Conservation (phyloP, 2,797 vertebrate species). For the Mormyrus proboscirostris region DNA sequence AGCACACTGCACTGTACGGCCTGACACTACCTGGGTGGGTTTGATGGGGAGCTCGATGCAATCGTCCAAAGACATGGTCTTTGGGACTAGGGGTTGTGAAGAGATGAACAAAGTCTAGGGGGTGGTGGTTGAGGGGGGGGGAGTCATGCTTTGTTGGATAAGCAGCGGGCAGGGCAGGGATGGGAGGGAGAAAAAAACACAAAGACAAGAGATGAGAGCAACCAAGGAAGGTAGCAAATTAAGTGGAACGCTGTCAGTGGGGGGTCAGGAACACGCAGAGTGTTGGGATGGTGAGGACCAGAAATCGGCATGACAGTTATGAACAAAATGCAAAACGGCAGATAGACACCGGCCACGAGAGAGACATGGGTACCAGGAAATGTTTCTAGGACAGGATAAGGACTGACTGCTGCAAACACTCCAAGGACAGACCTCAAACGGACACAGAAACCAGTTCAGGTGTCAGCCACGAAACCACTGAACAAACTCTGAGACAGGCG, state of each 20-base stretch:
- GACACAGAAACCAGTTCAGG: slow-evolving; percentile 34
- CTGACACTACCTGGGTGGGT: not conserved
- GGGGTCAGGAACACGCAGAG: not conserved
- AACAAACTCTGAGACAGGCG: slow-evolving; percentile 30
- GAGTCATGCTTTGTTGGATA: not conserved
- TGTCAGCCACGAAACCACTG: slow-evolving; percentile 26
- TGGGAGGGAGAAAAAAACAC: not conserved
- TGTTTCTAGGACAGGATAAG: not conserved
- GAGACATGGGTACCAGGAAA: not conserved
- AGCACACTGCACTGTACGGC: not conserved
- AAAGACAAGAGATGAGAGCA: not conserved
- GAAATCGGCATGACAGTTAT: slow-evolving; percentile 4
- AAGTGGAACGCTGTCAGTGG: slow-evolving; percentile 21
- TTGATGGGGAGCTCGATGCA: not conserved
- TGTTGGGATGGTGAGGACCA: not conserved
- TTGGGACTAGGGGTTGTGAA: not conserved
- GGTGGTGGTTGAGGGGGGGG: not conserved
- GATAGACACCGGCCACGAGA: not conserved
- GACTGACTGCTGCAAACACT: not conserved
- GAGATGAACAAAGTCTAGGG: not conserved
- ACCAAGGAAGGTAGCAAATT: not conserved
- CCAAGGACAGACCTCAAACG: not conserved
- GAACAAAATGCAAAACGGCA: slow-evolving; percentile 10
- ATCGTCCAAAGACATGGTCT: not conserved
- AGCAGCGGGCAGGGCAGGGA: not conserved